phyloP scores from a whole-genome alignment of 2,797 vertebrate species.

The Cetoscarus ocellatus region DNA sequence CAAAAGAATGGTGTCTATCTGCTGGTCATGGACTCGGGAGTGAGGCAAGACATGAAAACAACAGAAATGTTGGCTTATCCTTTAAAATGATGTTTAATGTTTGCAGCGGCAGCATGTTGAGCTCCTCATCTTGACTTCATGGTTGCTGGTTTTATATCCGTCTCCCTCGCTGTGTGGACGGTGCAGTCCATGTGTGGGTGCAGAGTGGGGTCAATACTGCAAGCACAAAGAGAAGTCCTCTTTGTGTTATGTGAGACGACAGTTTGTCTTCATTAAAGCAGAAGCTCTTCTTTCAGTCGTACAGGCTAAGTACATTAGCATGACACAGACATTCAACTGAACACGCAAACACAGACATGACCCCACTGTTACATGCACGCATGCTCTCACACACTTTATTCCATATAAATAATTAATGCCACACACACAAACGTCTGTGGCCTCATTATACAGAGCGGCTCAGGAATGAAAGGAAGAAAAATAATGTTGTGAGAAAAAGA shows the following conservation, averaged over 20 bases:
- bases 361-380: neutral
- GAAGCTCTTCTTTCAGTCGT: neutral
- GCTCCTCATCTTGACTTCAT: neutral
- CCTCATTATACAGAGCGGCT: neutral
- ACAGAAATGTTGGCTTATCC: no score
- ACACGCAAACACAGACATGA: neutral
- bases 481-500: neutral
- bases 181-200: neutral
- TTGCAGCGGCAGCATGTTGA: no score
- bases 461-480: neutral
- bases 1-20: no score
- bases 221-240: neutral
- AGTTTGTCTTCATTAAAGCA: slow-evolving; percentile 2
- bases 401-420: neutral
- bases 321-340: neutral
- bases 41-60: no score
- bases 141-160: neutral
- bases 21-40: no score
- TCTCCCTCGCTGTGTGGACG: neutral
- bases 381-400: neutral
- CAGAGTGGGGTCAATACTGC: neutral
- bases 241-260: slow-evolving; percentile 2
- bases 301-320: neutral
- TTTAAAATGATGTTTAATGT: no score
- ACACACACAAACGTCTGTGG: neutral